Evolutionary conservation across 2,113 vertebrate genomes (phyloP), one percentile per base, ranked within the genome.

Genomic region (Melanocharis versteri): DNA sequence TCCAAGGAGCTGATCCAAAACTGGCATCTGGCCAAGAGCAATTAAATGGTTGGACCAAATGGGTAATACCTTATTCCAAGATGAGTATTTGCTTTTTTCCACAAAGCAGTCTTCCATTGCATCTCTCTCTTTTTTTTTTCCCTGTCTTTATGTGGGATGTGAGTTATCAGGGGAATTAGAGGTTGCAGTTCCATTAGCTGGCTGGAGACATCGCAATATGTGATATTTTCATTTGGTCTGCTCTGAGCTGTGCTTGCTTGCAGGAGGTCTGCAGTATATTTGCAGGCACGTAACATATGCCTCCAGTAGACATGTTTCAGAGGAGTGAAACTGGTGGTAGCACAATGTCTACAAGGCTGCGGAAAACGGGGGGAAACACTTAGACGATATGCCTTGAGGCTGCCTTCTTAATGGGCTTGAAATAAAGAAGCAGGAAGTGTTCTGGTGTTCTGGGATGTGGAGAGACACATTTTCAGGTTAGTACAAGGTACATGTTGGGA

Each of bases 201-300:
- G 11, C 83, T 84, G 54, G 56, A 87, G 89, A 89, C 47, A 54
- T 51, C 4, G 11, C 68, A 83, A 33, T 73, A 58, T 50, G 28
- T 57, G 66, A n/a, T 90, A 65, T 73, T 93, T 96, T 92, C 51
- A 50, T 94, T 81, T 83, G 72, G 33, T 90, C 64, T 87, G 60
- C 64, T 56, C 3, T 45, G 77, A 71, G 27, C 69, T 35, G 45
- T 72, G 8, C 90, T 87, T 64, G 66, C 90, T 80, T 77, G 50
- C 37, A 28, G 91, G 47, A 91, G 75, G 39, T 42, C 37, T 77
- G 78, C 71, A 57, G n/a, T 80, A 11, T 53, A 60, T 92, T 94
- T 90, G 42, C 75, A 92, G 79, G 45, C 45, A 7, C 10, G 19
- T 83, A 88, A 69, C 24, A 3, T 28, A 20, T 13, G 33, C 84